Conservation (phyloP, 2,113 vertebrate species). For the Erpornis zantholeuca region DNA sequence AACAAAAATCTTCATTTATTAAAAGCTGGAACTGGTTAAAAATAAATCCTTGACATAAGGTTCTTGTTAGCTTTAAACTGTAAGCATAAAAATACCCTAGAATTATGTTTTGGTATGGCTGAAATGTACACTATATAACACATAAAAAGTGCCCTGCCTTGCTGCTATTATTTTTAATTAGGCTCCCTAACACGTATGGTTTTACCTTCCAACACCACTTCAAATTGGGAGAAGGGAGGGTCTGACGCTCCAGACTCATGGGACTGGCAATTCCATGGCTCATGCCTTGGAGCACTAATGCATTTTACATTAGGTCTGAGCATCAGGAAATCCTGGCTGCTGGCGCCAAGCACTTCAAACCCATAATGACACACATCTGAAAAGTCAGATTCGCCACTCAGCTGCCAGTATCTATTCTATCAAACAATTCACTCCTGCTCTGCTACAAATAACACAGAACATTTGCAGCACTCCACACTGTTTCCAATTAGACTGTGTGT, state of each 20-base stretch:
- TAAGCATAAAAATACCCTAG: slow-evolving; percentile 73
- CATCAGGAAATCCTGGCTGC: slow-evolving; percentile 66
- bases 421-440: slow-evolving; percentile 50
- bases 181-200: slow-evolving; percentile 65
- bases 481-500: slow-evolving; percentile 67
- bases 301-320: slow-evolving; percentile 73
- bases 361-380: slow-evolving; percentile 68
- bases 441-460: slow-evolving; percentile 45
- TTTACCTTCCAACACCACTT: slow-evolving; percentile 72
- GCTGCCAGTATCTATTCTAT: slow-evolving; percentile 71
- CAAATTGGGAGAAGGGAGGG: slow-evolving; percentile 36
- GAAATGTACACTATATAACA: slow-evolving; percentile 63
- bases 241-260: slow-evolving; percentile 46
- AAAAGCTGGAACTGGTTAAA: slow-evolving; percentile 77
- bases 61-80: slow-evolving; percentile 77
- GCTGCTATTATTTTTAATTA: slow-evolving; percentile 82
- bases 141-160: slow-evolving; percentile 55
- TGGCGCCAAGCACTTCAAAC: slow-evolving; percentile 65
- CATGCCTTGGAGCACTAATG: slow-evolving; percentile 70
- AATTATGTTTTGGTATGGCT: slow-evolving; percentile 70
- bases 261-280: slow-evolving; percentile 63
- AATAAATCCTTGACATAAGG: slow-evolving; percentile 74
- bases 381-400: slow-evolving; percentile 27
- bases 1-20: slow-evolving; percentile 73
- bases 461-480: slow-evolving; percentile 49